phyloP scores from a whole-genome alignment of 2,797 vertebrate species.

The Poecilia gillii region DNA sequence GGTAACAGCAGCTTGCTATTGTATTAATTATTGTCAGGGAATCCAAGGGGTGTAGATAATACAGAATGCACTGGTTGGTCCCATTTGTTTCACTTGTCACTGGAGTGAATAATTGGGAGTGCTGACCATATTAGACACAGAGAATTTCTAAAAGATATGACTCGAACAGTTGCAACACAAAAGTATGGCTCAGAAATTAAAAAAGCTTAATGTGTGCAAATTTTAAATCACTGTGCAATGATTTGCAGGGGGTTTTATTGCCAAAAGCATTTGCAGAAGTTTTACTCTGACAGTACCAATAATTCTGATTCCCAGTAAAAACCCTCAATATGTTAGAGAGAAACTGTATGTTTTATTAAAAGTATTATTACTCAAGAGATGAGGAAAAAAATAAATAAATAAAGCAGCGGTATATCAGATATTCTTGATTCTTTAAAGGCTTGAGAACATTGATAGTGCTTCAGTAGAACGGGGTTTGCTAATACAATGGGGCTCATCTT shows the following conservation, averaged over 20 bases:
- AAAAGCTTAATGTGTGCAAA: conserved; percentile 92
- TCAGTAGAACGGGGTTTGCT: conserved; percentile 72
- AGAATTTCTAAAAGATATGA: conserved; percentile 80
- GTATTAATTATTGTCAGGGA: conserved; percentile 86
- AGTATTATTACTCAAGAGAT: neutral
- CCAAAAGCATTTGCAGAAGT: conserved; percentile 69
- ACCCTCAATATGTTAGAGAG: conserved; percentile 25
- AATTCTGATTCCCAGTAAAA: conserved; percentile 48
- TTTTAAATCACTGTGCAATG: conserved; percentile 78
- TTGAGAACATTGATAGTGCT: conserved; percentile 65
- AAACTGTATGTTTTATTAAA: conserved; percentile 19
- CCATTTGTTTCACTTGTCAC: conserved; percentile 87
- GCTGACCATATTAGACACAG: conserved; percentile 86
- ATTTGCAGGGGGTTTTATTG: conserved; percentile 63
- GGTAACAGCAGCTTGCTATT: conserved; percentile 82
- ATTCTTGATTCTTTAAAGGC: conserved; percentile 53
- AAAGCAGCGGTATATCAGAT: conserved; percentile 4
- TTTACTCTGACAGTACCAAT: conserved; percentile 51
- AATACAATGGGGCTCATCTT: conserved; percentile 86
- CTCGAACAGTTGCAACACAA: conserved; percentile 83
- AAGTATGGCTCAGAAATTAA: conserved; percentile 89
- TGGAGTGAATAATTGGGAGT: conserved; percentile 88
- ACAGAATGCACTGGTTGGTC: conserved; percentile 84
- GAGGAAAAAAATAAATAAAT: neutral
- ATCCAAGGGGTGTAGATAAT: conserved; percentile 86